Percentiles rank a stretch among this genome's conserved stretches.
These are phyloP conservation scores for Caenorhabditis brenneri DNA, from an alignment of 1,140 invertebrate genomes.

Conservation along the genomic window DNA sequence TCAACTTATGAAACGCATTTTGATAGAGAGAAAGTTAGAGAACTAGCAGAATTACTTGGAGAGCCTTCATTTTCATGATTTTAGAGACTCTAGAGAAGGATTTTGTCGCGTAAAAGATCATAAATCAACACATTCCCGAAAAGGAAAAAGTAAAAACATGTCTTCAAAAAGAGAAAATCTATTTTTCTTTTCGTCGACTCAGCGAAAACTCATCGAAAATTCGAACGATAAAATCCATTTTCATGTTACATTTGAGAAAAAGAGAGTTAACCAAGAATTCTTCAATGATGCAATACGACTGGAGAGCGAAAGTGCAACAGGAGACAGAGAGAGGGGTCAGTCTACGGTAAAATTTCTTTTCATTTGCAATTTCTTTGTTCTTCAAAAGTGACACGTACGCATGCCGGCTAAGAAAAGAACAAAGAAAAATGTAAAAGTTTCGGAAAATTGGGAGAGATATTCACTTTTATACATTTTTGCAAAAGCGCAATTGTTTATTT, in stretches of 20 bases:
- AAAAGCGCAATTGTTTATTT: not conserved
- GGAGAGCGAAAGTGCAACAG: not conserved
- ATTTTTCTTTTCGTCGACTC: not conserved
- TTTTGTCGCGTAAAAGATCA: not conserved
- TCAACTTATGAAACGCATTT: not conserved
- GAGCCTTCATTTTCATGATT: not conserved
- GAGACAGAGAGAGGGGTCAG: not conserved
- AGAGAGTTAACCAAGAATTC: too few relatives aligned
- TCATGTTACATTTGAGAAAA: too few relatives aligned
- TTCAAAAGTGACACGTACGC: not conserved
- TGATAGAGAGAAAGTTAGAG: not conserved
- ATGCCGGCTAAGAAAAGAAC: not conserved
- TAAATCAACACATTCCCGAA: not conserved
- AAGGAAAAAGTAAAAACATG: not conserved
- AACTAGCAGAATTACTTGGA: not conserved
- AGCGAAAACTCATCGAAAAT: not conserved
- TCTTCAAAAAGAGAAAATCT: not conserved
- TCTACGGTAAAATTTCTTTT: not conserved
- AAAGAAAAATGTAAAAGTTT: not conserved
- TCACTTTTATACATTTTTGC: not conserved
- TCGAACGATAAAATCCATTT: too few relatives aligned
- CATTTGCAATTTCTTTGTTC: slow-evolving; percentile 16
- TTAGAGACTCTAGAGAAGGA: not conserved
- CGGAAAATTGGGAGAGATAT: not conserved
- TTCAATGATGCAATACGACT: not conserved